phyloP scores from a whole-genome alignment of 2,797 vertebrate genomes.

The Cirrhinus molitorella region DNA sequence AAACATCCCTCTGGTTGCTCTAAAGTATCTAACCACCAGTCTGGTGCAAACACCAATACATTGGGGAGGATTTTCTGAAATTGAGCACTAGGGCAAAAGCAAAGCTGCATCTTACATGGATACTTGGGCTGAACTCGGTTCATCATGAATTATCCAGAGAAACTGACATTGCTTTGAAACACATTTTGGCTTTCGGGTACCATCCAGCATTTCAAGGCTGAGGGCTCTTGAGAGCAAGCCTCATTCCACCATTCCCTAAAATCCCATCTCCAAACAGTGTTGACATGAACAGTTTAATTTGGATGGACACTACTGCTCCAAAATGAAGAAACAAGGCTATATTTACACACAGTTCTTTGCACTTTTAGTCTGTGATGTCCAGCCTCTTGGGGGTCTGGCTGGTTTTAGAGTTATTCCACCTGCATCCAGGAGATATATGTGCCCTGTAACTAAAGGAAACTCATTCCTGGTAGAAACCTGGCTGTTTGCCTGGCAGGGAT shows the following conservation, averaged over 20 bases:
- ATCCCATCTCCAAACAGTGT: conserved; percentile 24
- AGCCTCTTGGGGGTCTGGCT: conserved; percentile 12
- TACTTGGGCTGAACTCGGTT: conserved; percentile 2
- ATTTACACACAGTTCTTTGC: neutral
- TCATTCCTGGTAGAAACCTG: conserved; percentile 8
- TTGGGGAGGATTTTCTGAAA: conserved; percentile 20
- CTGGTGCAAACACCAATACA: conserved; percentile 3
- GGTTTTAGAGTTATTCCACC: conserved; percentile 12
- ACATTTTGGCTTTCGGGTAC: conserved; percentile 7
- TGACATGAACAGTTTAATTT: neutral
- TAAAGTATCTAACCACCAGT: neutral
- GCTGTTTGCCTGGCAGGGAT: conserved; percentile 21
- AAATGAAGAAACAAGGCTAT: neutral
- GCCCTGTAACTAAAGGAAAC: conserved; percentile 6
- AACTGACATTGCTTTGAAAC: conserved; percentile 34
- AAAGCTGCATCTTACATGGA: conserved; percentile 1
- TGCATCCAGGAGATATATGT: neutral
- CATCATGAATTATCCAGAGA: conserved; percentile 48
- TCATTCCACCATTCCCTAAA: neutral
- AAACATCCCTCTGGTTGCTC: neutral
- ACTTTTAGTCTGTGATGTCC: neutral
- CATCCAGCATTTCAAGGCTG: conserved; percentile 18
- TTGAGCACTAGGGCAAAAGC: neutral
- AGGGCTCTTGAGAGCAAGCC: conserved; percentile 9
- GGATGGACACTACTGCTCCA: conserved; percentile 2